Percentiles rank a stretch among this genome's conserved stretches.
Conservation (phyloP, 1,140 invertebrate species). For the Cotesia vestalis region DNA sequence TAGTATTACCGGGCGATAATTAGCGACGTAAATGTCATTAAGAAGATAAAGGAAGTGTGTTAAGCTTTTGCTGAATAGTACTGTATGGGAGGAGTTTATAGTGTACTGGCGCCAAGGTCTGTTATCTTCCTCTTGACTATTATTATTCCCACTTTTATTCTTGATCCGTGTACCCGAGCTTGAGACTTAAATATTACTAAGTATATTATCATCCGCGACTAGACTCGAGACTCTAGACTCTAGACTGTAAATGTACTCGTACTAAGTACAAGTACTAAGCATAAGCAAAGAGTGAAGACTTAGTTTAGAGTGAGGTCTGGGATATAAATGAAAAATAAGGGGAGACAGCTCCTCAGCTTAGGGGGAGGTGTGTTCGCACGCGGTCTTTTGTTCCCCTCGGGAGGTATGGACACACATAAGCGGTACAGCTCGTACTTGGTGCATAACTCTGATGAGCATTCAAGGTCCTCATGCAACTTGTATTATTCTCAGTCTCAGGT, state of each 20-base stretch:
- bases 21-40: slow-evolving; percentile 35
- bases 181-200: neutral
- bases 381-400: slow-evolving; percentile 28
- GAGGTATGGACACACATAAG: slow-evolving; percentile 28
- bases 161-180: neutral
- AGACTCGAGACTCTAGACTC: no score
- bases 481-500: neutral
- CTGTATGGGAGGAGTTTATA: slow-evolving; percentile 18
- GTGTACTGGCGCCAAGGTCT: slow-evolving; percentile 10
- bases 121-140: neutral
- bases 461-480: neutral
- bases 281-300: no score
- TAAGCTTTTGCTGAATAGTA: slow-evolving; percentile 11
- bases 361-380: slow-evolving; percentile 19
- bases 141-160: neutral
- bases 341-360: neutral
- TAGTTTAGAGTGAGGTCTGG: no score
- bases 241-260: no score
- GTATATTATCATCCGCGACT: slow-evolving; percentile 13
- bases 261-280: no score
- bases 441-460: slow-evolving; percentile 33
- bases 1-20: slow-evolving; percentile 23
- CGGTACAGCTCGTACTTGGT: slow-evolving; percentile 18
- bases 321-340: no score
- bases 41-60: slow-evolving; percentile 34